A percentile compares a stretch with the other conserved stretches of the same genome.
phyloP scores from a whole-genome alignment of 2,797 vertebrate genomes.

The Hyperoplus immaculatus region DNA sequence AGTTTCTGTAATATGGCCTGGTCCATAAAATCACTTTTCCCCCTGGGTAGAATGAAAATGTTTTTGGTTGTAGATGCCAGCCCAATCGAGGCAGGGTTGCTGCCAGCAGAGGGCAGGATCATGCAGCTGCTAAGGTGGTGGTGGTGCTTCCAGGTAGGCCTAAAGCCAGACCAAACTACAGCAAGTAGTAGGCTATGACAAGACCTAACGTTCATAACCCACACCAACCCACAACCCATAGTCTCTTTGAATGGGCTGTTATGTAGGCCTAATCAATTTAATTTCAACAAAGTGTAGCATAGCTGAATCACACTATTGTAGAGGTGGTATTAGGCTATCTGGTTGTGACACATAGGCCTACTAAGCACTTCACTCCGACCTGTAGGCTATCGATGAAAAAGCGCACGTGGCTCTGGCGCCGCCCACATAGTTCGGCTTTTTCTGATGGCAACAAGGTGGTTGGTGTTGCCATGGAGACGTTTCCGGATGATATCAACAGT shows the following conservation, averaged over 20 bases:
- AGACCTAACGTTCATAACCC: too few species aligned
- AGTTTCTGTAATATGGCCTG: too few species aligned
- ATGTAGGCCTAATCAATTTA: too few species aligned
- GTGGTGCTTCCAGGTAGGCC: conserved; percentile 24
- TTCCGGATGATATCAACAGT: conserved; percentile 32
- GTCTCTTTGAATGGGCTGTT: background rate
- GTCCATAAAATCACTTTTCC: too few species aligned
- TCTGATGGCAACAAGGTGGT: conserved; percentile 26
- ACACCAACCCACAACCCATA: background rate
- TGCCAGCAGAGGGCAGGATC: conserved; percentile 24
- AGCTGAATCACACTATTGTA: too few species aligned
- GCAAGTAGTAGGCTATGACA: background rate
- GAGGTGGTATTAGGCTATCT: background rate
- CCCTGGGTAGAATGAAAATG: background rate
- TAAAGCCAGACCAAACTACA: too few species aligned
- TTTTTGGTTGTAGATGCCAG: background rate
- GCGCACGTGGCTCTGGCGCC: background rate
- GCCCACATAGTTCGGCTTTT: background rate
- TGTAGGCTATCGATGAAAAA: background rate
- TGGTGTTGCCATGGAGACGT: conserved; percentile 49
- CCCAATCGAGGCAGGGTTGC: background rate
- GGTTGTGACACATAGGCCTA: background rate
- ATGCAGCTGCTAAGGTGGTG: background rate
- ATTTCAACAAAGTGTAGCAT: background rate
- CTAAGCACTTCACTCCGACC: background rate